Base-by-base conservation (phyloP, 92 coral and sea anemone species). In the Desmophyllum pertusum region DNA sequence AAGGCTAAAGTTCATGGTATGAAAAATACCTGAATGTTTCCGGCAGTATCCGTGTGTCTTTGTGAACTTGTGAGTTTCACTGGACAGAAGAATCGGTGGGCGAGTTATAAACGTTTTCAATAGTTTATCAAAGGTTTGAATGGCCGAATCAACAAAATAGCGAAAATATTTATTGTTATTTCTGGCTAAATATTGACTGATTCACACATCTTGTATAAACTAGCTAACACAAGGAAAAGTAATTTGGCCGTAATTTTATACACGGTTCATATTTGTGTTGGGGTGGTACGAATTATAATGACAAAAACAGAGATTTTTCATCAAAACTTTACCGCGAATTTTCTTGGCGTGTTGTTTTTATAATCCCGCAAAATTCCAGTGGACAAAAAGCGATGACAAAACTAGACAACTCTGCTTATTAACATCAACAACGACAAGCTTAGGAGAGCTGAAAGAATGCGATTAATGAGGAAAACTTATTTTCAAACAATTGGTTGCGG, bases 231-330 rank as follows among this genome's bases (percentile, higher is more conserved):
- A 40, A 15, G 73, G 83, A 63, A 78, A 62, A 62, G 43, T 41
- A 29, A 62, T 78, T 64, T 78, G 73, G 73, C 11, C 25, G 73
- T 67, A 78, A 78, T 51, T 52, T 57, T 36, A 77, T 45, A 61
- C 81, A 41, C n/a, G n/a, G 40, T 61, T 77, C 81, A 77, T 77
- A 40, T 77, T 77, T 77, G 70, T 39, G 70, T 57, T 25, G 17
- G 51, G 51, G 70, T 14, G 52, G 79, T 29, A 39, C n/a, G 29
- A 59, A 30, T 2, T 6, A 7, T 61, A 64, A 62, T 78, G 42
- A 30, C 73, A 63, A 63, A 63, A 78, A 78, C 83, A 78, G 73
- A 64, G 50, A 50, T 78, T 78, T 41, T 19, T 42, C 13, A 11
- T 59, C 5, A 0, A 42, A 31, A 13, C 11, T 30, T 14, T 18